These are phyloP conservation scores for Notoglanidium macrostoma DNA, from an alignment of 2,797 vertebrate species.

Conservation along the genomic window DNA sequence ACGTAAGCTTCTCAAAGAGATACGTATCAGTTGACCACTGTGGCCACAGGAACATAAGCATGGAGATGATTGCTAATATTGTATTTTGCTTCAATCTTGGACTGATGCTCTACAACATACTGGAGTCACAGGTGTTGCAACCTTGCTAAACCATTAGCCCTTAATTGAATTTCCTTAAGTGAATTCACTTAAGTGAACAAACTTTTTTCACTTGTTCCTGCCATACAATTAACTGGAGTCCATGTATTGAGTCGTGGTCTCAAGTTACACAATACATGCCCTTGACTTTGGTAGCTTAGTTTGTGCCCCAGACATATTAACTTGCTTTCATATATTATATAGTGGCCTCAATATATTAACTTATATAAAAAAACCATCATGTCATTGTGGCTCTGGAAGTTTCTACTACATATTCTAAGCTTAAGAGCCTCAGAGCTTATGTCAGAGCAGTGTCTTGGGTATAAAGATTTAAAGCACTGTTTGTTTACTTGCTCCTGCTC, in stretches of 20 bases:
- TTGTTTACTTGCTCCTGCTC: constrained; percentile 38
- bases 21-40: not conserved
- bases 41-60: not conserved
- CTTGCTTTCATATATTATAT: not conserved
- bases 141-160: not conserved
- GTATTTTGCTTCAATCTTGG: not conserved
- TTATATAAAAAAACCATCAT: not conserved
- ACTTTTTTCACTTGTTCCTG: not conserved
- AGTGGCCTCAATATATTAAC: not conserved
- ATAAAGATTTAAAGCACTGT: constrained; percentile 56
- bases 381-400: not conserved
- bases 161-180: not conserved
- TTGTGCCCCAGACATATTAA: not conserved
- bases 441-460: not conserved
- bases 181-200: not conserved
- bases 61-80: not conserved
- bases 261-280: not conserved
- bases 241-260: not conserved
- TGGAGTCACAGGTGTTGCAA: not conserved
- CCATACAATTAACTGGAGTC: not conserved
- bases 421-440: not conserved
- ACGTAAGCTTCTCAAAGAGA: not conserved
- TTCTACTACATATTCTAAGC: constrained; percentile 1
- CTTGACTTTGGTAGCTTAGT: not conserved
- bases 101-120: not conserved